Base-by-base conservation (phyloP, 2,888 invertebrate species). In the Pheosia gnoma region DNA sequence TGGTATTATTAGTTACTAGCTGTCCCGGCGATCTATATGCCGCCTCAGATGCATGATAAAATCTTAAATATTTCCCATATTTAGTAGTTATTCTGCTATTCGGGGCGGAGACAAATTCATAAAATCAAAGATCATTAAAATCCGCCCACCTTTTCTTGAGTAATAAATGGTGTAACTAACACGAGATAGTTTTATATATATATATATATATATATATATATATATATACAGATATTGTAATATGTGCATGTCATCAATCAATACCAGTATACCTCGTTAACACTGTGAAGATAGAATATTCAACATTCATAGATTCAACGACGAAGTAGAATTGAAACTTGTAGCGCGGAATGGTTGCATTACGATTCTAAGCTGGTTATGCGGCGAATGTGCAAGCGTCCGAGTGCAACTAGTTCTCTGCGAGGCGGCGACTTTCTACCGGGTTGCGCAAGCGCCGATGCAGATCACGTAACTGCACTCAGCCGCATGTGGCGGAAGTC, bases 401-500 rank as follows among this genome's bases (percentile, higher is more conserved):
- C 86, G 85, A 90, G 79, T 91, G 90, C 91, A 91, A 87, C 85
- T 84, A 83, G 85, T 79, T 83, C 84, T 85, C 78, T 80, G 80
- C 71, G 80, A 83, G 77, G 65, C 84, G 88, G 65, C 83, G 88
- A 92, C 93, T 93, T 93, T 93, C 93, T 93, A 92, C 86, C 75
- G 82, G 80, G 82, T 93, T 93, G 89, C 90, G 91, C 86, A 93
- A 93, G 81, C 75, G 75, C 74, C 86, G 84, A 87, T 91, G 91
- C 90, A 89, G 89, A 90, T 91, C 92, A 92, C 91, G 93, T 93
- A 93, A 93, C 90, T 87, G 87, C 87, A 88, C 86, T 85, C 84
- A 77, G 78, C 79, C 80, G 85, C 87, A 88, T 88, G 85, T 86
- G 87, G 88, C 93, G 92, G 93, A 92, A 93, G 91, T 90, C 86